Base-by-base conservation (phyloP, 1,140 invertebrate species). In the Meloidogyne hapla region DNA sequence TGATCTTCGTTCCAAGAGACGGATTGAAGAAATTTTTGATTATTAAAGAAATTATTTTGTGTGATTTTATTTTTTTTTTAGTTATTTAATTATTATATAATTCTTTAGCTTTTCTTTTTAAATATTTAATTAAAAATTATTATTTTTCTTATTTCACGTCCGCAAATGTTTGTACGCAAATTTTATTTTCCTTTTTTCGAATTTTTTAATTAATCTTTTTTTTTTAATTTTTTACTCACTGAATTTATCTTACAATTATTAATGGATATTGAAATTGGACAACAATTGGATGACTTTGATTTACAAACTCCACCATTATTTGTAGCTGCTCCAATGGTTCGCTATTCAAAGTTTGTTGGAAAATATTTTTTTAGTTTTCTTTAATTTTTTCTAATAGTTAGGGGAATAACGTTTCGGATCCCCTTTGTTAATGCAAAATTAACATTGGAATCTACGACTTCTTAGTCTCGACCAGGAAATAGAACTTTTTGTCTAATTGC, bases 271-370 rank as follows among this genome's bases (percentile, higher is more conserved):
- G 15, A 48, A 9, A 8, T 1, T 45, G 42, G n/a, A 56, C 4
- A 33, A 33, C 33, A 56, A n/a, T n/a, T n/a, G n/a, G 48, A 56
- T 56, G 48, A 56, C 8, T n/a, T 56, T 56, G 4, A n/a, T 6
- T 4, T n/a, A 13, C 15, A 91, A 86, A 26, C 21, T 10, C 88
- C 89, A 81, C 88, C 91, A 81, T 85, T 93, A 45, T 94, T 92
- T 89, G 89, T 96, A 63, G 94, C 93, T 90, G 94, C 94, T 13
- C 94, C 94, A 13, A 97, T 96, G 94, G 94, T 97, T 56, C 91
- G 94, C 81, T 97, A 96, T 84, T 96, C 94, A 84, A 96, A 94
- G 91, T 93, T 89, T 89, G 90, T 89, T 21, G 0, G n/a, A n/a
- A n/a, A n/a, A n/a, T 23, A 18, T 38, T 74, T 74, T 4, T 74